Percentiles rank a stretch among this genome's conserved stretches.
phyloP scores from a whole-genome alignment of 2,797 vertebrate species.

The Rhincodon typus region DNA sequence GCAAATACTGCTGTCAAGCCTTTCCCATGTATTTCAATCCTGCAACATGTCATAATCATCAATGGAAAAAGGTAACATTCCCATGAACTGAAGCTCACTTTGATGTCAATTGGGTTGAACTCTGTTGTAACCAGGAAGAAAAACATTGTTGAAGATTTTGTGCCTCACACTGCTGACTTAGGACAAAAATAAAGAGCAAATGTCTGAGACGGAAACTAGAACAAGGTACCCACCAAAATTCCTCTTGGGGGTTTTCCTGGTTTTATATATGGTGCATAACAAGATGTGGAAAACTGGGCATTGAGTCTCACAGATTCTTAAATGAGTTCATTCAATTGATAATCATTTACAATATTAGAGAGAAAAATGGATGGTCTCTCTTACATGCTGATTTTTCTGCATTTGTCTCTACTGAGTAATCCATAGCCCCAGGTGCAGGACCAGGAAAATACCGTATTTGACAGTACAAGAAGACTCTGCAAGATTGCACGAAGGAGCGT shows the following conservation, averaged over 20 bases:
- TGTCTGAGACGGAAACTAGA: background rate
- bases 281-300: background rate
- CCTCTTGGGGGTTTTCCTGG: background rate
- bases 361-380: background rate
- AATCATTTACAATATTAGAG: background rate
- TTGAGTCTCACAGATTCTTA: background rate
- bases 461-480: background rate
- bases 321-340: background rate
- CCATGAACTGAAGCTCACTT: too few relatives aligned
- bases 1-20: background rate
- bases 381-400: background rate
- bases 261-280: background rate
- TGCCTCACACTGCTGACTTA: background rate
- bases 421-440: background rate
- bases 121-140: background rate
- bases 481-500: background rate
- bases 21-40: background rate
- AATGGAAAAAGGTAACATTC: background rate
- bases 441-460: background rate
- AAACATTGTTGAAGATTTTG: background rate
- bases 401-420: background rate
- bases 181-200: background rate
- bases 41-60: too few relatives aligned
- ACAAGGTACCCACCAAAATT: background rate
- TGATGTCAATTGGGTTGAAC: background rate